Evolutionary conservation across 2,888 invertebrate species (phyloP).

Genomic region (Hirtodrosophila duncani): DNA sequence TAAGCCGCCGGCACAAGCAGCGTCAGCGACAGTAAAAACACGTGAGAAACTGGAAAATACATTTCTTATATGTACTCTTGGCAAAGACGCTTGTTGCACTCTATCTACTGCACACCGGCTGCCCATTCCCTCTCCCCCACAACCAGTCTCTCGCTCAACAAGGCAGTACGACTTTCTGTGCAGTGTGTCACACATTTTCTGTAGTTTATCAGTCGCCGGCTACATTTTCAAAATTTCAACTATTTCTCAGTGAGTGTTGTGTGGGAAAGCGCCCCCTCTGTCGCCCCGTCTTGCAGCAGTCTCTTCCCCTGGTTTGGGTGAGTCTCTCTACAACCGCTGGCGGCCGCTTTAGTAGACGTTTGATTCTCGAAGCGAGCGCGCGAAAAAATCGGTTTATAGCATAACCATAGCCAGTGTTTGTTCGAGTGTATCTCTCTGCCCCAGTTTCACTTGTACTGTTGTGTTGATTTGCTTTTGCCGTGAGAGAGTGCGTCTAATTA

Average conservation of each 20-base stretch:
- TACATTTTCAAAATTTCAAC: conserved; percentile 30
- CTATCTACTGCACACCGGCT: too few relatives aligned
- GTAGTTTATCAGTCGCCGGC: conserved; percentile 40
- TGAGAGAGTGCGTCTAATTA: conserved; percentile 1
- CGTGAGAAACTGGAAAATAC: too few relatives aligned
- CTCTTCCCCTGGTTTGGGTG: conserved; percentile 21
- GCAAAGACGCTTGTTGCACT: too few relatives aligned
- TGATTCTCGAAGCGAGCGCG: conserved; percentile 60
- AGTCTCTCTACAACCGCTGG: too few relatives aligned
- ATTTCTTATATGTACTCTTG: too few relatives aligned
- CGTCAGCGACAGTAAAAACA: too few relatives aligned
- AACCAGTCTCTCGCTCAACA: background rate
- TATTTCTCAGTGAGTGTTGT: conserved; percentile 39
- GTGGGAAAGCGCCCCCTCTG: conserved; percentile 13
- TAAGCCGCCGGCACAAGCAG: too few relatives aligned
- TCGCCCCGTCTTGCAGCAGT: conserved; percentile 10
- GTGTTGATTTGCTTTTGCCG: background rate
- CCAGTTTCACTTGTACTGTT: conserved; percentile 13
- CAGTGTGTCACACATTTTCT: conserved; percentile 24
- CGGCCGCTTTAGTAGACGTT: conserved; percentile 54
- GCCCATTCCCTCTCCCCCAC: background rate
- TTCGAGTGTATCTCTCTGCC: conserved; percentile 6
- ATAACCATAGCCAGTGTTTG: conserved; percentile 13
- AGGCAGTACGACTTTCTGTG: background rate
- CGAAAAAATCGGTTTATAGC: conserved; percentile 49